phyloP scores from a whole-genome alignment of 2,888 invertebrate species.

The Hirtodrosophila histrioides region DNA sequence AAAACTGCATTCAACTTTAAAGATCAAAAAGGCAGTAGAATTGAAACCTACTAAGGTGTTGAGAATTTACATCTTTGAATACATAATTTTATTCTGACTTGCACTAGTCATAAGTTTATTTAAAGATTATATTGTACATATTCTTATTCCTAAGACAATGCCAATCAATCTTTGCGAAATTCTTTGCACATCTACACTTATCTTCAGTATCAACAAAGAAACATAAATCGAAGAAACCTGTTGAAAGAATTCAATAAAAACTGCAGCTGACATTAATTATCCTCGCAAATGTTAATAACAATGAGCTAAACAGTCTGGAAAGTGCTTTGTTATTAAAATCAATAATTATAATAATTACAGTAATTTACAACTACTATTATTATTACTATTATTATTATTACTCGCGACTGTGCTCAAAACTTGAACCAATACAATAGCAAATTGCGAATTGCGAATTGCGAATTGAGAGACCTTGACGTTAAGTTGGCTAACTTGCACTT shows the following conservation, averaged over 20 bases:
- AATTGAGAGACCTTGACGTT: constrained; percentile 43
- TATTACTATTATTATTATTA: constrained; percentile 24
- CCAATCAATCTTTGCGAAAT: neutral
- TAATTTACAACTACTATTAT: constrained; percentile 26
- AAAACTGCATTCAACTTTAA: no score
- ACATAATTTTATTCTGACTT: neutral
- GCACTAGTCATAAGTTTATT: neutral
- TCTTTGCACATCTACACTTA: neutral
- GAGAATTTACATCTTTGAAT: neutral
- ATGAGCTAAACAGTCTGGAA: constrained; percentile 27
- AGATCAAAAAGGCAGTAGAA: no score
- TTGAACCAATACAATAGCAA: constrained; percentile 14
- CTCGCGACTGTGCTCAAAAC: neutral
- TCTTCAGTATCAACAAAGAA: neutral
- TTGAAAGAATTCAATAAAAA: constrained; percentile 8
- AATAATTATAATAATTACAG: constrained; percentile 60
- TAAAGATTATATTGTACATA: no score
- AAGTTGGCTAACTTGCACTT: constrained; percentile 31
- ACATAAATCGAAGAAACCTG: constrained; percentile 12
- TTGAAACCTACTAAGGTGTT: no score
- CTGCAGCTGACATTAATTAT: constrained; percentile 34
- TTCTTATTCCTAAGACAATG: no score
- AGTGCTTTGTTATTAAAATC: constrained; percentile 36
- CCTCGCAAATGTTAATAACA: constrained; percentile 18
- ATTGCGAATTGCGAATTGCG: neutral